Conservation (phyloP, 2,888 invertebrate species). For the Diaprepes abbreviatus region DNA sequence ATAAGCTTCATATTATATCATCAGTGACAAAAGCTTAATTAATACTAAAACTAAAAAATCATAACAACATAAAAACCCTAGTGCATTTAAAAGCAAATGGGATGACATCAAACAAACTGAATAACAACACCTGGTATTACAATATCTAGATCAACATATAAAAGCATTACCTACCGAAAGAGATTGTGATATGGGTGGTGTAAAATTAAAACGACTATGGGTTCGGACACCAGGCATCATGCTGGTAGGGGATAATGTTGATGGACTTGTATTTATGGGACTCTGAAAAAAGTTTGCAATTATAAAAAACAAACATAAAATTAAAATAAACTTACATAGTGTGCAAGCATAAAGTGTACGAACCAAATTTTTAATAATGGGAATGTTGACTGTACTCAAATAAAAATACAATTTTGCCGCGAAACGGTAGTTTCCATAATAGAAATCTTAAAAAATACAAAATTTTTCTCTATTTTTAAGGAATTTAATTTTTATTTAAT, state of each 20-base stretch:
- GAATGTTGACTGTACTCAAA: too few relatives aligned
- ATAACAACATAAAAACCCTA: slow-evolving; percentile 43
- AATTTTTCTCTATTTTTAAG: too few relatives aligned
- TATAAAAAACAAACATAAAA: too few relatives aligned
- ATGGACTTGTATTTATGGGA: slow-evolving; percentile 79
- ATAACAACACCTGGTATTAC: slow-evolving; percentile 53
- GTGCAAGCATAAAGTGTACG: too few relatives aligned
- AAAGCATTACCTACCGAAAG: slow-evolving; percentile 59
- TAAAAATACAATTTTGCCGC: too few relatives aligned
- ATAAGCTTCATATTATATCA: too few relatives aligned
- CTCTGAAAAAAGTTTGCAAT: slow-evolving; percentile 68
- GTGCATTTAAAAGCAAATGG: slow-evolving; percentile 46
- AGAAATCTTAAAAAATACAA: too few relatives aligned
- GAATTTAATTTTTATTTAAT: too few relatives aligned
- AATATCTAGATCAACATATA: slow-evolving; percentile 5
- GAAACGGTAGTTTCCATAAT: too few relatives aligned
- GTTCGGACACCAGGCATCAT: slow-evolving; percentile 69
- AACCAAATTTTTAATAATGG: too few relatives aligned
- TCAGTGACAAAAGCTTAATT: neutral
- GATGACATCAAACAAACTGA: slow-evolving; percentile 50
- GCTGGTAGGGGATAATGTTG: slow-evolving; percentile 79
- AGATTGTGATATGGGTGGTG: slow-evolving; percentile 58
- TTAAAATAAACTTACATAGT: too few relatives aligned
- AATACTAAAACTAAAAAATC: neutral
- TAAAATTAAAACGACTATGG: slow-evolving; percentile 65